These are phyloP conservation scores for Eulemur albifrons DNA, from an alignment of 2,797 vertebrate genomes.

Conservation along the genomic window DNA sequence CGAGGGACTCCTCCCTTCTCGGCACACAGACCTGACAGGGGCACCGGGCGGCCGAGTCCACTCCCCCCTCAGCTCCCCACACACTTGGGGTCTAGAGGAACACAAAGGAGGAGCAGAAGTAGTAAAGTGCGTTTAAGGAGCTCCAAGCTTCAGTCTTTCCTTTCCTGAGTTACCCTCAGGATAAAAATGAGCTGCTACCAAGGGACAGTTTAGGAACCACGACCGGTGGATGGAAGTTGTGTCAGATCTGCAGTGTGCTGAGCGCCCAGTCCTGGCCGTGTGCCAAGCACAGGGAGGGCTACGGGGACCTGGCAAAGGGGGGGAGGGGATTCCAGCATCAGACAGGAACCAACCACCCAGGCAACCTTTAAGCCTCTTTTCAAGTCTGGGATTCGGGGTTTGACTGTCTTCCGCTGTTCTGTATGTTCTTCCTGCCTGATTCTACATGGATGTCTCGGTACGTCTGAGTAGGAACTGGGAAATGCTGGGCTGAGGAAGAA, in stretches of 20 bases:
- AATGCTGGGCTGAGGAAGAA: not conserved
- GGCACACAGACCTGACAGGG: not conserved
- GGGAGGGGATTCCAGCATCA: not conserved
- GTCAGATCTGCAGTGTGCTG: not conserved
- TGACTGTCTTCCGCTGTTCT: not conserved
- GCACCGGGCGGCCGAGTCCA: rapidly evolving
- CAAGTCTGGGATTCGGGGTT: not conserved
- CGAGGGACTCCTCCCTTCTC: not conserved
- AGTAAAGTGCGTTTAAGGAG: not conserved
- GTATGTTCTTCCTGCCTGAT: rapidly evolving
- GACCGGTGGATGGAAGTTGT: not conserved
- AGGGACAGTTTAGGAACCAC: not conserved
- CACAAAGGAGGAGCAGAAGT: not conserved
- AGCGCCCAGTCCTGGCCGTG: not conserved
- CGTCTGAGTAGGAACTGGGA: not conserved
- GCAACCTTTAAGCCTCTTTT: not conserved
- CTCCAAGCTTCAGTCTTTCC: not conserved
- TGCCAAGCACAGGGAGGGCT: not conserved
- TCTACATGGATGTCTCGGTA: not conserved
- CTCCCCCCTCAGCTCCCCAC: not conserved
- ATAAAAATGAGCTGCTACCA: not conserved
- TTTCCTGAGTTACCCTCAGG: not conserved
- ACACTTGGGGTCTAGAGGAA: rapidly evolving
- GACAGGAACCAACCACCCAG: rapidly evolving
- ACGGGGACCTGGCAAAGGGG: rapidly evolving